phyloP scores from a whole-genome alignment of 2,797 vertebrate species.

The Notoglanidium macrostoma region DNA sequence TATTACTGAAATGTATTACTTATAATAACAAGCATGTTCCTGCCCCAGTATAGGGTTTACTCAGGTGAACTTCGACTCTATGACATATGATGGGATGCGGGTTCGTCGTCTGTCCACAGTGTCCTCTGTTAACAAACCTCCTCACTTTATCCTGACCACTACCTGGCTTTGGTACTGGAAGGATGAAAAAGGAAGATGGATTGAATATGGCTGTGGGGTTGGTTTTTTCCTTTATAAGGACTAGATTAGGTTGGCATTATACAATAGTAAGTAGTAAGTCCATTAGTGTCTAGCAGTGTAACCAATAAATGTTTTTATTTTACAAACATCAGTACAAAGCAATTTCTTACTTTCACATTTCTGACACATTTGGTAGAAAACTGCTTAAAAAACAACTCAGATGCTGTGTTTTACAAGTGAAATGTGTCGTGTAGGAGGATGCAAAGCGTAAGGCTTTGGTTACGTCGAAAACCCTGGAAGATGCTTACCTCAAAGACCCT shows the following conservation, averaged over 20 bases:
- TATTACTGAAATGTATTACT: not conserved
- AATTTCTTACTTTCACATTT: not conserved
- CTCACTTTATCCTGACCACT: constrained; percentile 87
- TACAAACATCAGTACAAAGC: not conserved
- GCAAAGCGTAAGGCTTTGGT: constrained; percentile 64
- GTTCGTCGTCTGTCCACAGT: constrained; percentile 87
- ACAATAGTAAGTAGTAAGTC: not conserved
- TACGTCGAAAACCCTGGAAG: constrained; percentile 83
- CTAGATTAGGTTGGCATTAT: not conserved
- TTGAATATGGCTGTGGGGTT: constrained; percentile 82
- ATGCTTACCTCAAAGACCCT: constrained; percentile 74
- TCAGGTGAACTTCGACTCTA: constrained; percentile 75
- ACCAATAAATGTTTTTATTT: not conserved
- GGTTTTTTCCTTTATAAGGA: constrained; percentile 50
- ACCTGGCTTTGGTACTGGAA: constrained; percentile 93
- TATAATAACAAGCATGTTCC: not conserved
- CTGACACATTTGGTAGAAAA: not conserved
- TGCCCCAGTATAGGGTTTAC: constrained; percentile 32
- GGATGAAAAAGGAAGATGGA: constrained; percentile 78
- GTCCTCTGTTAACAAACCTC: constrained; percentile 83
- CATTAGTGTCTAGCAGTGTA: not conserved
- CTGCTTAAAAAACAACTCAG: not conserved
- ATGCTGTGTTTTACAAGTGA: not conserved
- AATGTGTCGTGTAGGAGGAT: constrained; percentile 63
- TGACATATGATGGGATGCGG: constrained; percentile 69